Conservation (phyloP, 2,113 vertebrate species). For the Cepphus grylle region DNA sequence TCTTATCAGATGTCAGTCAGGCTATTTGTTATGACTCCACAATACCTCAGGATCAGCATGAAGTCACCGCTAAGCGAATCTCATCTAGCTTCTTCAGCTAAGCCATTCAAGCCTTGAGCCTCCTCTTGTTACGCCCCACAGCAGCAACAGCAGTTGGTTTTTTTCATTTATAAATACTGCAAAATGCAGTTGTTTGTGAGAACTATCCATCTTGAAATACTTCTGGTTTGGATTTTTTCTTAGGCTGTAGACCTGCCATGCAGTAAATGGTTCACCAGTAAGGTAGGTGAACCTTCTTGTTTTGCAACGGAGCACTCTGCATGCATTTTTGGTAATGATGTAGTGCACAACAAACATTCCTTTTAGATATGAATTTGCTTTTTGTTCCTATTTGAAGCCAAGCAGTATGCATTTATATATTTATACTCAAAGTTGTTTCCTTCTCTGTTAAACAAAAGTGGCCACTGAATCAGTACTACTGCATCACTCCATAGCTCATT, state of each 20-base stretch:
- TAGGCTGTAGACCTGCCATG: background rate
- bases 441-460: background rate
- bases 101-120: background rate
- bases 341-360: background rate
- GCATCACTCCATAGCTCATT: background rate
- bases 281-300: background rate
- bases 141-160: background rate
- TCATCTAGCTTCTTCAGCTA: background rate
- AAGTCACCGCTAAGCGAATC: background rate
- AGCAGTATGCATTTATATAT: background rate
- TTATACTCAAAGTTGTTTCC: background rate
- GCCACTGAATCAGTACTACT: background rate
- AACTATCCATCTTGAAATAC: background rate
- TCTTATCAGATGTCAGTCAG: accelerated
- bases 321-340: background rate
- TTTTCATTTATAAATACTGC: background rate
- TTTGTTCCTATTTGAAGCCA: background rate
- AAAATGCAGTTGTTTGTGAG: background rate
- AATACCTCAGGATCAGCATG: background rate
- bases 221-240: background rate
- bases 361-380: background rate
- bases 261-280: background rate
- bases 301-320: background rate
- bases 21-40: background rate
- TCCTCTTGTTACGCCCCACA: background rate